Conservation (phyloP, 1,140 invertebrate genomes). For the Lutraria rhynchaena region DNA sequence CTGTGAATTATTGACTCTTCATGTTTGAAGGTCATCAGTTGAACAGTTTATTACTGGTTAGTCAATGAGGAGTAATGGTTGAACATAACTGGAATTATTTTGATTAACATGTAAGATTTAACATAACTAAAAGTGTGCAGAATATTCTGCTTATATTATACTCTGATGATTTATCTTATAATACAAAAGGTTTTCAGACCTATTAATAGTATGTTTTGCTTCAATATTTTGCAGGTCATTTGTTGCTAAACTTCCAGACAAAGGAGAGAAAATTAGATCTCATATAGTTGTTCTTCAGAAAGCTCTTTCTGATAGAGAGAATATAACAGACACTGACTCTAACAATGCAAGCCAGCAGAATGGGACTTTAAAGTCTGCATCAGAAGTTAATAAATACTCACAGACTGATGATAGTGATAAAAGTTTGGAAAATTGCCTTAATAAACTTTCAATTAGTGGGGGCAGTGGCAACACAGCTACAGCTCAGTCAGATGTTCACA, state of each 20-base stretch:
- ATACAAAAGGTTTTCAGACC: background rate
- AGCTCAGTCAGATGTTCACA: background rate
- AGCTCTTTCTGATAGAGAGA: constrained; percentile 8
- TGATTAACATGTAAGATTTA: too few species aligned
- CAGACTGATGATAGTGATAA: background rate
- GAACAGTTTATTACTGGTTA: background rate
- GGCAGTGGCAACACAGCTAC: background rate
- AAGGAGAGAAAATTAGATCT: constrained; percentile 33
- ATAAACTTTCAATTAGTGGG: background rate
- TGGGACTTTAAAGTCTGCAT: too few species aligned
- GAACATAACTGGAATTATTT: too few species aligned
- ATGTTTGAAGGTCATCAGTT: background rate
- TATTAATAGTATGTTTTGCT: background rate
- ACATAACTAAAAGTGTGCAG: too few species aligned
- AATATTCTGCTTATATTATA: background rate
- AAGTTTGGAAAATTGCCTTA: background rate
- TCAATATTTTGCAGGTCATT: constrained; percentile 18
- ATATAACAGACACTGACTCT: background rate
- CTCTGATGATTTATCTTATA: background rate
- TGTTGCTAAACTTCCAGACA: constrained; percentile 38
- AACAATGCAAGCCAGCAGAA: background rate
- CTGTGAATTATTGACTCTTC: background rate
- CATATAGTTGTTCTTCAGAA: constrained; percentile 5
- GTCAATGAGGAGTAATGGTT: background rate
- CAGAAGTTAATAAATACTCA: background rate